A percentile compares a stretch with the other conserved stretches of the same genome.
Evolutionary conservation across 2,888 invertebrate species (phyloP).

Genomic region (Thelaira solivaga): DNA sequence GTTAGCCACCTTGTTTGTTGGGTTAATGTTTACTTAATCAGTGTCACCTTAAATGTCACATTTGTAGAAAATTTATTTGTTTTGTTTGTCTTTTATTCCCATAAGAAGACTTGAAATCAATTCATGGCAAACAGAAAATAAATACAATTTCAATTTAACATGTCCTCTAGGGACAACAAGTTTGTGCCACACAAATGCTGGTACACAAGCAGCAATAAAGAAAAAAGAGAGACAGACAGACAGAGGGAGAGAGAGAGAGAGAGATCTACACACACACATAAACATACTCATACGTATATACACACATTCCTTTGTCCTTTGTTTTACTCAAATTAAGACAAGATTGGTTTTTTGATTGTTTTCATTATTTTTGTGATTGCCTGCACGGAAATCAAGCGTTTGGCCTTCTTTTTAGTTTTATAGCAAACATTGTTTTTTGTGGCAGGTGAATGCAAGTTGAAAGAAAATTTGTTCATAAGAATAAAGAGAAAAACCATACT

Average conservation of each 20-base stretch:
- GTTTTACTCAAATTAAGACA: slow-evolving; percentile 17
- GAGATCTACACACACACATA: too few relatives aligned
- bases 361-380: slow-evolving; percentile 32
- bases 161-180: slow-evolving; percentile 44
- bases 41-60: slow-evolving; percentile 41
- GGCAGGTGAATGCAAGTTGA: slow-evolving; percentile 36
- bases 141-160: slow-evolving; percentile 29
- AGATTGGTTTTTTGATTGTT: slow-evolving; percentile 42
- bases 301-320: background rate
- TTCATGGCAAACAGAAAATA: slow-evolving; percentile 18
- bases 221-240: too few relatives aligned
- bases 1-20: too few relatives aligned
- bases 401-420: background rate
- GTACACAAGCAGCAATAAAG: too few relatives aligned
- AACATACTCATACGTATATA: slow-evolving; percentile 30
- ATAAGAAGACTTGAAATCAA: slow-evolving; percentile 40
- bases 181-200: slow-evolving; percentile 51
- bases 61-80: too few relatives aligned
- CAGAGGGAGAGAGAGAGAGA: too few relatives aligned
- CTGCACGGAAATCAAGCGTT: background rate
- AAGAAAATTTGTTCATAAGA: background rate
- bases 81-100: slow-evolving; percentile 17
- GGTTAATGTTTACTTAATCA: slow-evolving; percentile 59
- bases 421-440: background rate
- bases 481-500: too few relatives aligned